phyloP scores from a whole-genome alignment of 1,140 invertebrate genomes.

The Marisa cornuarietis region DNA sequence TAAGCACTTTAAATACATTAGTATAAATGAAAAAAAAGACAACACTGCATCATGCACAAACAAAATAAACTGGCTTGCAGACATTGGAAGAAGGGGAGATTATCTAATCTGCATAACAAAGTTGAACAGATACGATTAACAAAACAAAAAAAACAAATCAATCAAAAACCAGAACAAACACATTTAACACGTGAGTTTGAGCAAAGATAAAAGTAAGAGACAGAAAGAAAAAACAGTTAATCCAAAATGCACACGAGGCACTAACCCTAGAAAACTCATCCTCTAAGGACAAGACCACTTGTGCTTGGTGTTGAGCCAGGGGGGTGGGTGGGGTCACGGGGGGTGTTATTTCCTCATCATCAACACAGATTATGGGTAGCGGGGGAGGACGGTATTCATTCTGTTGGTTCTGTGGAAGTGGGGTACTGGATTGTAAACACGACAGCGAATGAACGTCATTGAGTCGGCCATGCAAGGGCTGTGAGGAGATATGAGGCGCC shows the following conservation, averaged over 20 bases:
- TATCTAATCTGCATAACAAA: neutral
- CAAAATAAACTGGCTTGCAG: neutral
- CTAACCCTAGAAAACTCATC: slow-evolving; percentile 48
- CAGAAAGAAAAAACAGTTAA: neutral
- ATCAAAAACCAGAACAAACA: neutral
- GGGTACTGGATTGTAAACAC: neutral
- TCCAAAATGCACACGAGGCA: slow-evolving; percentile 18
- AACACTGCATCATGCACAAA: neutral
- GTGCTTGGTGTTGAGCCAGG: slow-evolving; percentile 17
- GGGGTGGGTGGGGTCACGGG: slow-evolving; percentile 29
- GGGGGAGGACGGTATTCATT: slow-evolving; percentile 15
- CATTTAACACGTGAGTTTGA: neutral
- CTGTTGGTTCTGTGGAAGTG: neutral
- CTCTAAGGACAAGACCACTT: slow-evolving; percentile 26
- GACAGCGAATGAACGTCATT: neutral
- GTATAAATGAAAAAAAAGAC: neutral
- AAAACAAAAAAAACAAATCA: neutral
- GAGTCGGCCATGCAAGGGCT: slow-evolving; percentile 1
- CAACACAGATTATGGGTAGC: slow-evolving; percentile 9
- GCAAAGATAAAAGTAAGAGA: neutral
- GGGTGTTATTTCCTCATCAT: slow-evolving; percentile 16
- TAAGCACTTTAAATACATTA: neutral
- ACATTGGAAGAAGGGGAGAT: neutral
- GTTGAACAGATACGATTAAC: neutral
- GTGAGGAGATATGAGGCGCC: slow-evolving; percentile 5